Percentiles rank a stretch among this genome's conserved stretches.
phyloP scores from a whole-genome alignment of 1,140 invertebrate species.

The Drosophila lacteicornis region DNA sequence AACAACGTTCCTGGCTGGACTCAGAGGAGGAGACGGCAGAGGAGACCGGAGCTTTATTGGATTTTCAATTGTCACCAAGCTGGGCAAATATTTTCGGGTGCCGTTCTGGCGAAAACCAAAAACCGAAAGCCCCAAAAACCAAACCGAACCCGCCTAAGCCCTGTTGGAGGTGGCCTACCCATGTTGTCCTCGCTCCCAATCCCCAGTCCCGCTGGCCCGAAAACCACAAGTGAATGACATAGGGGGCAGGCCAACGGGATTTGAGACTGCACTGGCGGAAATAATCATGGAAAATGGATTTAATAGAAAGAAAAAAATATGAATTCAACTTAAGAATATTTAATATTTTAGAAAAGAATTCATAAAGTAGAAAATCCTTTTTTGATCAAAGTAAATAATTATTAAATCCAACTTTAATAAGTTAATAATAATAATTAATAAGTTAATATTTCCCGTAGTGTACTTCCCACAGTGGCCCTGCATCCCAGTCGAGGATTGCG shows the following conservation, averaged over 20 bases:
- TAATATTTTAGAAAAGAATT: background rate
- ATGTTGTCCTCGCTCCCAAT: slow-evolving; percentile 6
- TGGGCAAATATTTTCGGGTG: slow-evolving; percentile 67
- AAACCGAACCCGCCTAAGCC: slow-evolving; percentile 58
- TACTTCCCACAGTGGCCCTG: background rate
- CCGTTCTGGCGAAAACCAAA: slow-evolving; percentile 38
- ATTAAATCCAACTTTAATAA: background rate
- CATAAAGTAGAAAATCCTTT: background rate
- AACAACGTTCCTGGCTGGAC: slow-evolving; percentile 20
- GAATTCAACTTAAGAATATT: background rate
- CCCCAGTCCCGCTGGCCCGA: background rate
- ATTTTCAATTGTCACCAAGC: slow-evolving; percentile 82
- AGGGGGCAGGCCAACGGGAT: slow-evolving; percentile 11
- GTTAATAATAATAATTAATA: background rate
- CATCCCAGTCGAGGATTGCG: slow-evolving; percentile 25
- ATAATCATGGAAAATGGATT: background rate
- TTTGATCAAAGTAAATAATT: background rate
- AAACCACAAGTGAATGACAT: slow-evolving; percentile 78
- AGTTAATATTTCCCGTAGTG: background rate
- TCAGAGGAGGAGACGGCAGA: background rate
- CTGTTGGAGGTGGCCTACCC: slow-evolving; percentile 36
- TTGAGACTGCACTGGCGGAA: slow-evolving; percentile 10
- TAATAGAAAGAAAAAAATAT: too few species aligned
- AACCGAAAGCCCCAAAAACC: slow-evolving; percentile 52
- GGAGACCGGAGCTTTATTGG: slow-evolving; percentile 66